Base-by-base conservation (phyloP, 2,888 invertebrate genomes). In the Amiota minor region DNA sequence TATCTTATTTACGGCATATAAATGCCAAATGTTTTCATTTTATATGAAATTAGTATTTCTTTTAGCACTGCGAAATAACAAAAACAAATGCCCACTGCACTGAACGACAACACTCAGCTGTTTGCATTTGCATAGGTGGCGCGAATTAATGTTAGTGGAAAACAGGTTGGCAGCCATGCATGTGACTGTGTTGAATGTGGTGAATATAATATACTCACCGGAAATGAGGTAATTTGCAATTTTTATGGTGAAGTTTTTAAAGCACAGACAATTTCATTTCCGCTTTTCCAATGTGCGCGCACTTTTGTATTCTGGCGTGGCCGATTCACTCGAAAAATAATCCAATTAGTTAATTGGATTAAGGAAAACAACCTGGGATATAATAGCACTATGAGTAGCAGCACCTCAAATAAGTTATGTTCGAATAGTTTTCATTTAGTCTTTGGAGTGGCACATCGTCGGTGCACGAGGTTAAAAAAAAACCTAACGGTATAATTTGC, bases 281-380 rank as follows among this genome's bases (percentile, higher is more conserved):
- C n/a, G n/a, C n/a, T n/a, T n/a, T 50, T n/a, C 6, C 2, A 35
- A 56, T 68, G 72, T 76, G 76, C 75, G 79, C 76, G 55, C 64
- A 45, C 18, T 9, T 70, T 59, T 74, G 55, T 53, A 11, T 67
- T 69, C 4, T 59, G 20, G 6, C 49, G n/a, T 49, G 8, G 20
- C 49, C 49, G 2, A 2, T 35, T 35, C 4, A 35, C 20, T 74
- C 72, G 74, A 72, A 70, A 70, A 70, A 75, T 79, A 85, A 87
- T 87, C 87, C 86, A 85, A 86, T 87, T 87, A 87, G 79, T 79
- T 87, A 87, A 87, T 87, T 87, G 82, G 84, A 87, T 87, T 87
- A 87, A 50, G 49, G 55, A 61, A 73, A 68, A 75, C 67, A 53
- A 47, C 74, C 55, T 16, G 53, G 80, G 79, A 76, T 75, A 83